These are phyloP conservation scores for Mormyrus lacerda DNA, from an alignment of 2,113 vertebrate genomes.

Conservation along the genomic window DNA sequence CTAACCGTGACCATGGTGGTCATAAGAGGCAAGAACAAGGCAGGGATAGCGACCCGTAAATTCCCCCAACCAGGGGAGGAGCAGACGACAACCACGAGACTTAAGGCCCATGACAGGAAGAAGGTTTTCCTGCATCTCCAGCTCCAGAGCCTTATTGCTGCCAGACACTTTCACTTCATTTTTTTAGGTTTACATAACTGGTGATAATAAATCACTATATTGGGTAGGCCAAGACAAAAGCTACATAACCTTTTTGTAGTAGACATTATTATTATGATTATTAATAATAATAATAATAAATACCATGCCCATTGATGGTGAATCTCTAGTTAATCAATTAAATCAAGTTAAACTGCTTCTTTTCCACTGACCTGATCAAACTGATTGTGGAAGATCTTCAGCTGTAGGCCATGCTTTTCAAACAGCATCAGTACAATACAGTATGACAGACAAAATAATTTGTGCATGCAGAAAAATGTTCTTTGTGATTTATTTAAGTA, in stretches of 20 bases:
- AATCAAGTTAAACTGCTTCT: neutral
- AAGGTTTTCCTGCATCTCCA: neutral
- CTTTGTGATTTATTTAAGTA: neutral
- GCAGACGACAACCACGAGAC: neutral
- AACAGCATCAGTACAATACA: neutral
- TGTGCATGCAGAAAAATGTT: neutral
- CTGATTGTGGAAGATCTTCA: neutral
- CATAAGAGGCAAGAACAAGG: no score
- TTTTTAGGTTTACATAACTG: neutral
- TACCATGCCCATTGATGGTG: neutral
- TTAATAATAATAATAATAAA: neutral
- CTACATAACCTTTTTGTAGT: neutral
- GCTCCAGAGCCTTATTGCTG: neutral
- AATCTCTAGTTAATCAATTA: neutral
- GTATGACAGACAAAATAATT: neutral
- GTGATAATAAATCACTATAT: neutral
- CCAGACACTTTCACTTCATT: neutral
- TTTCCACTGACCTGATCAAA: neutral
- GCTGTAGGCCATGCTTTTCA: neutral
- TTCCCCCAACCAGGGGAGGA: neutral
- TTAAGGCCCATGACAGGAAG: neutral
- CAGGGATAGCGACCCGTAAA: neutral
- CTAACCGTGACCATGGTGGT: no score
- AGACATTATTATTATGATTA: neutral
- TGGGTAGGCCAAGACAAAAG: neutral